A percentile compares a stretch with the other conserved stretches of the same genome.
These are phyloP conservation scores for Anolis apletophallus DNA, from an alignment of 2,797 vertebrate species.

Conservation along the genomic window DNA sequence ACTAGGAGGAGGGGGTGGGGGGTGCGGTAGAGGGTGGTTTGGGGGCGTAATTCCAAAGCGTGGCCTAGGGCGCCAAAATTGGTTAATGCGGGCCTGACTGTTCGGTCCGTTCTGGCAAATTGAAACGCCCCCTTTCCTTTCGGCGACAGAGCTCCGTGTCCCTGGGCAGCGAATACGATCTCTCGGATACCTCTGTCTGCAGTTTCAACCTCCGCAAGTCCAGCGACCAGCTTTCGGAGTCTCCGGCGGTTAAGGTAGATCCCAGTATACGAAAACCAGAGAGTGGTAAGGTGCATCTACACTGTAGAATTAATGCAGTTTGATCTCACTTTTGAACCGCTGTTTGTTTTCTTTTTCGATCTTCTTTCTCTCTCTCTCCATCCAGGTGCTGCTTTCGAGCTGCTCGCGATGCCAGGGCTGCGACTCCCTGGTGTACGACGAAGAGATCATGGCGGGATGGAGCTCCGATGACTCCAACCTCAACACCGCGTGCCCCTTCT, in stretches of 20 bases:
- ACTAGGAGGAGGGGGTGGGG: too few relatives aligned
- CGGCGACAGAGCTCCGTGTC: constrained; percentile 87
- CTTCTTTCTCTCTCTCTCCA: neutral
- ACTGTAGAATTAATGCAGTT: too few relatives aligned
- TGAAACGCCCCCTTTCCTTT: neutral
- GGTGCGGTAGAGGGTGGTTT: too few relatives aligned
- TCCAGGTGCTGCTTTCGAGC: constrained; percentile 90
- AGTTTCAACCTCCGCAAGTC: constrained; percentile 79
- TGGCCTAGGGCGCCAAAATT: too few relatives aligned
- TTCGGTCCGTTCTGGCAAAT: too few relatives aligned
- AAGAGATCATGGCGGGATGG: constrained; percentile 98
- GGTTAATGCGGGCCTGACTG: too few relatives aligned
- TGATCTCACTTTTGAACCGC: too few relatives aligned
- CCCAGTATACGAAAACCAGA: too few relatives aligned
- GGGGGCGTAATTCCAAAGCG: too few relatives aligned
- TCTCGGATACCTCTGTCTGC: constrained; percentile 81
- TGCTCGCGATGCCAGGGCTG: constrained; percentile 90
- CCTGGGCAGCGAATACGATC: constrained; percentile 88
- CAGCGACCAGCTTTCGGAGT: constrained; percentile 82
- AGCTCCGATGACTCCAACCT: constrained; percentile 95
- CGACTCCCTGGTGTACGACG: constrained; percentile 88
- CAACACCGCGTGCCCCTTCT: constrained; percentile 92
- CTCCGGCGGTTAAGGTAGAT: constrained; percentile 76
- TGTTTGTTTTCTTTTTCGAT: too few relatives aligned
- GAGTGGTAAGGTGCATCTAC: too few relatives aligned